phyloP scores from a whole-genome alignment of 2,797 vertebrate species.

The Anolis apletophallus region DNA sequence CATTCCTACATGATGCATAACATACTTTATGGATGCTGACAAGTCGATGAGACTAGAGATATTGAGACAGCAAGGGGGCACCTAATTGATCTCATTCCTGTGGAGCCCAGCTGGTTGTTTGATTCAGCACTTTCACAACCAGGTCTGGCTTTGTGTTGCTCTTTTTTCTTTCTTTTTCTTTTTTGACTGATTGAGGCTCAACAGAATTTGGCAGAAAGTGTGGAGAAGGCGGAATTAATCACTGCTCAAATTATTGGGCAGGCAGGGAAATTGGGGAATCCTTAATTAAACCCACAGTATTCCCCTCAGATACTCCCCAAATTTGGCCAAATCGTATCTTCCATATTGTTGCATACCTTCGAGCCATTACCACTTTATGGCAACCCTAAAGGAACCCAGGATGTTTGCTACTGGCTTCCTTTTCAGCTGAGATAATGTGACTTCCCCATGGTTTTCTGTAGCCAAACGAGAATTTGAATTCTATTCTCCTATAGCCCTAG shows the following conservation, averaged over 20 bases:
- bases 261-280: neutral
- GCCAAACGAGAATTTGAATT: too few relatives aligned
- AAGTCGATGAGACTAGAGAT: neutral
- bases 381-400: too few relatives aligned
- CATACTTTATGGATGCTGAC: neutral
- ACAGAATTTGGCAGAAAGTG: conserved; percentile 5
- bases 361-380: too few relatives aligned
- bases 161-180: neutral
- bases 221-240: neutral
- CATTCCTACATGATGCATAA: neutral
- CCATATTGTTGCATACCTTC: too few relatives aligned
- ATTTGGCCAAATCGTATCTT: neutral
- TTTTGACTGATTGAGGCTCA: neutral
- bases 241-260: neutral
- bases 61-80: neutral
- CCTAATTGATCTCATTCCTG: neutral
- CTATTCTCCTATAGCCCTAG: too few relatives aligned
- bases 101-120: conserved; percentile 2
- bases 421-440: too few relatives aligned
- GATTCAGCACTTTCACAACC: too few relatives aligned
- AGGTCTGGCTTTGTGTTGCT: neutral
- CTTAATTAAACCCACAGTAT: neutral
- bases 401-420: too few relatives aligned
- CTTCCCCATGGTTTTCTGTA: too few relatives aligned
- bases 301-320: neutral